These are phyloP conservation scores for Caradrina clavipalpis DNA, from an alignment of 2,888 invertebrate genomes.

Conservation along the genomic window DNA sequence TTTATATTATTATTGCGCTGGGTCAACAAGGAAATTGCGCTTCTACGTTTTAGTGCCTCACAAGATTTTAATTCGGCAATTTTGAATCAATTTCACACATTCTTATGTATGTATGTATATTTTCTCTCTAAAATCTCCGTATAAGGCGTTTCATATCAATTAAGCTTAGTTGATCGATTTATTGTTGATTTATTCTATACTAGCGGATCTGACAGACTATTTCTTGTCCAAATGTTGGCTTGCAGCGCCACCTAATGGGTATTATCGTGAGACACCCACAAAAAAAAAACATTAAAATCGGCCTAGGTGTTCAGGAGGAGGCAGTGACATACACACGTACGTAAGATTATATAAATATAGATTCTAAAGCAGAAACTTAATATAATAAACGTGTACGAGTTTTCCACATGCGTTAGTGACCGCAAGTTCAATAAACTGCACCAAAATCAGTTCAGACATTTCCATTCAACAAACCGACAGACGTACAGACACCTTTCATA, in stretches of 20 bases:
- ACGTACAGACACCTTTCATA: conserved; percentile 36
- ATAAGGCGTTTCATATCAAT: not conserved
- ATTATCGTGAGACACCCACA: no score
- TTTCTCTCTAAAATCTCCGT: not conserved
- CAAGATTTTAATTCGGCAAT: conserved; percentile 7
- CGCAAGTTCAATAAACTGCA: not conserved
- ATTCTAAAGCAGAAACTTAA: no score
- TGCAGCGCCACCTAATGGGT: no score
- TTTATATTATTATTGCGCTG: conserved; percentile 40
- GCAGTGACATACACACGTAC: no score
- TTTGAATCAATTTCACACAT: conserved; percentile 23
- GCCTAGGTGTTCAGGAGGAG: no score
- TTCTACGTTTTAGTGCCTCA: not conserved
- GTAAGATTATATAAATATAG: no score
- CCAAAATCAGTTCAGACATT: conserved; percentile 11
- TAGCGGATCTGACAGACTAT: no score
- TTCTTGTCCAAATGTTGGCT: no score
- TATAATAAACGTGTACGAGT: not conserved
- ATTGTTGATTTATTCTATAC: no score
- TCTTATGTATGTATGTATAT: not conserved
- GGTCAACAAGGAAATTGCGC: conserved; percentile 36
- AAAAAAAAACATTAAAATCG: no score
- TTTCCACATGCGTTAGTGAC: not conserved
- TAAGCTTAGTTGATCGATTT: no score
- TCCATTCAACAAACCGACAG: conserved; percentile 11